Percentiles rank a stretch among this genome's conserved stretches.
These are phyloP conservation scores for Latrodectus hesperus DNA, from an alignment of 2,888 invertebrate genomes.

Conservation along the genomic window DNA sequence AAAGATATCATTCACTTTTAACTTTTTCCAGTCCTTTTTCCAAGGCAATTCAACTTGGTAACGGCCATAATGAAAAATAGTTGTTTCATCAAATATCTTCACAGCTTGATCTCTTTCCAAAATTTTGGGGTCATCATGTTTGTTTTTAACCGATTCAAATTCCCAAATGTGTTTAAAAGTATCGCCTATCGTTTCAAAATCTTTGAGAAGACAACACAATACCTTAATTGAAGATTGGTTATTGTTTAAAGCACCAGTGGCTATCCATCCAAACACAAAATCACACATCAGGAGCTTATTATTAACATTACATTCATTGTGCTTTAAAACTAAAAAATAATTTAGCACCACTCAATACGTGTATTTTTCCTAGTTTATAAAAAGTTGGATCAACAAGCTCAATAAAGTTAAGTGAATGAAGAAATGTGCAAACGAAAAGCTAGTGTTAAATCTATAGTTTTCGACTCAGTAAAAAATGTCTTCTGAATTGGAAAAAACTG, in stretches of 20 bases:
- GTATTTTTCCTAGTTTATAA: background rate
- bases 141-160: background rate
- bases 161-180: background rate
- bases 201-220: background rate
- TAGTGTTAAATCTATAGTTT: background rate
- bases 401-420: background rate
- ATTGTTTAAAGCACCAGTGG: background rate
- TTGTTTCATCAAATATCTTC: background rate
- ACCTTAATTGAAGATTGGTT: background rate
- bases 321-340: background rate
- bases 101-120: background rate
- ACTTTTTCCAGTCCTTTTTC: conserved; percentile 6
- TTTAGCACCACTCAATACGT: background rate
- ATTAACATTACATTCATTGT: background rate
- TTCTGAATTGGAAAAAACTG: background rate
- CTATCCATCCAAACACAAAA: background rate
- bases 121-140: background rate
- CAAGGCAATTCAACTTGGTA: conserved; percentile 7
- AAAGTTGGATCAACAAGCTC: background rate
- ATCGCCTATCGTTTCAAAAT: background rate
- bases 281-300: background rate
- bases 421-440: background rate
- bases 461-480: background rate
- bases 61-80: background rate
- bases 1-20: background rate